Evolutionary conservation across 35 echinoderm and acorn worm species (phyloP).

Genomic region (Amphiura filiformis): DNA sequence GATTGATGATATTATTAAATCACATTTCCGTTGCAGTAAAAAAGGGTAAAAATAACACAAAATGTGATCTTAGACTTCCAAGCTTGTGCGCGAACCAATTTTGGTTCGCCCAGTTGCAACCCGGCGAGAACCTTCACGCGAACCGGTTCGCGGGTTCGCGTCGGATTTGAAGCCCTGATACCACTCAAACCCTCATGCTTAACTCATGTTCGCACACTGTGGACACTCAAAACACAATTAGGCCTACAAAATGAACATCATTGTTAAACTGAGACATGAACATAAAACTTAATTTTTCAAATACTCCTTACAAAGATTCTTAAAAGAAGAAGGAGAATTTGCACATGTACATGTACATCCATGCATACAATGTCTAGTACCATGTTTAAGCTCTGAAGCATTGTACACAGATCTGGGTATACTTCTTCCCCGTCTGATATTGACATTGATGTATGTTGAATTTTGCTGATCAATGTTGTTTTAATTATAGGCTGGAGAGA

Average conservation of each 20-base stretch:
- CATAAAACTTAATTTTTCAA: too few species aligned
- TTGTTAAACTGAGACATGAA: too few species aligned
- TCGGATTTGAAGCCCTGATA: not conserved
- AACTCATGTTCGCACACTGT: too few species aligned
- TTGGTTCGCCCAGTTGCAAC: too few species aligned
- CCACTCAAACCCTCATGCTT: not conserved
- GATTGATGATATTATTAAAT: not conserved
- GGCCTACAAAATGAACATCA: too few species aligned
- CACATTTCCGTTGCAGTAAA: not conserved
- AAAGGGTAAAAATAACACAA: too few species aligned
- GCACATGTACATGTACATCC: not conserved
- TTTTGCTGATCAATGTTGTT: not conserved
- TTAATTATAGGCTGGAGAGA: slow-evolving; percentile 51
- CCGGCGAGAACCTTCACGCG: too few species aligned
- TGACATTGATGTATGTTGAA: not conserved
- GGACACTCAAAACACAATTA: not conserved
- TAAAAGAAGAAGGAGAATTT: not conserved
- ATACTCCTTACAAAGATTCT: too few species aligned
- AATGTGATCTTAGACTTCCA: too few species aligned
- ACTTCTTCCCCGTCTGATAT: not conserved
- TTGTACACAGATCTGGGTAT: not conserved
- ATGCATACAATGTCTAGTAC: not conserved
- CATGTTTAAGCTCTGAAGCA: not conserved
- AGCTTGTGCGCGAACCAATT: too few species aligned
- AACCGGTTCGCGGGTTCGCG: too few species aligned